A percentile compares a stretch with the other conserved stretches of the same genome.
phyloP scores from a whole-genome alignment of 2,113 vertebrate genomes.

The Isichthys henryi region DNA sequence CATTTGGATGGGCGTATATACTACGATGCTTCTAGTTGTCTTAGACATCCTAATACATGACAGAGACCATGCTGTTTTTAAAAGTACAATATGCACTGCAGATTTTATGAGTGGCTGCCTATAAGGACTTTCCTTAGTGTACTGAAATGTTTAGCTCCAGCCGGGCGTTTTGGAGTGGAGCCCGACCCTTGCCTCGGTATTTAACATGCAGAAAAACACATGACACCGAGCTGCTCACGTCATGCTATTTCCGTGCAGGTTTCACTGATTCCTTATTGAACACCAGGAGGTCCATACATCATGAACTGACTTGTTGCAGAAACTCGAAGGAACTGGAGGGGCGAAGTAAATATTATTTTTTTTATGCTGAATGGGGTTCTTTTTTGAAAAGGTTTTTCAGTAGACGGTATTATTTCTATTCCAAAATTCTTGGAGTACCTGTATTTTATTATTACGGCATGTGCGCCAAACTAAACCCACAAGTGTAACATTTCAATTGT shows the following conservation, averaged over 20 bases:
- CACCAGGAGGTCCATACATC: background rate
- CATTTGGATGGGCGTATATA: background rate
- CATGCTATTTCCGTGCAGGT: slow-evolving; percentile 16
- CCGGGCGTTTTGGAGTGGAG: background rate
- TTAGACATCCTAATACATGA: background rate
- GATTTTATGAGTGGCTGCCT: background rate
- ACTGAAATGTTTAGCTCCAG: background rate
- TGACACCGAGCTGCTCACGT: background rate
- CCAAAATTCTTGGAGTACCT: background rate
- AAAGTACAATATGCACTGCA: background rate
- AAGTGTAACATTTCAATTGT: background rate
- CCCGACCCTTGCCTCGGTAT: slow-evolving; percentile 4
- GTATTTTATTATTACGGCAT: background rate
- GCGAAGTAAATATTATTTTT: background rate
- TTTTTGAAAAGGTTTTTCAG: background rate
- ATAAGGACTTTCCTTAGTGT: background rate
- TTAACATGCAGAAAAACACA: background rate
- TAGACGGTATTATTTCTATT: background rate
- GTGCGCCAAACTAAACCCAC: background rate
- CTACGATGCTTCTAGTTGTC: background rate
- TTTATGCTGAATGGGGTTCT: background rate
- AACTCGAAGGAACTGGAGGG: background rate
- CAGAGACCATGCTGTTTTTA: background rate
- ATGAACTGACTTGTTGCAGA: background rate
- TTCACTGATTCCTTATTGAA: background rate